A percentile compares a stretch with the other conserved stretches of the same genome.
Conservation (phyloP, 2,888 invertebrate species). For the Drosophila testacea region DNA sequence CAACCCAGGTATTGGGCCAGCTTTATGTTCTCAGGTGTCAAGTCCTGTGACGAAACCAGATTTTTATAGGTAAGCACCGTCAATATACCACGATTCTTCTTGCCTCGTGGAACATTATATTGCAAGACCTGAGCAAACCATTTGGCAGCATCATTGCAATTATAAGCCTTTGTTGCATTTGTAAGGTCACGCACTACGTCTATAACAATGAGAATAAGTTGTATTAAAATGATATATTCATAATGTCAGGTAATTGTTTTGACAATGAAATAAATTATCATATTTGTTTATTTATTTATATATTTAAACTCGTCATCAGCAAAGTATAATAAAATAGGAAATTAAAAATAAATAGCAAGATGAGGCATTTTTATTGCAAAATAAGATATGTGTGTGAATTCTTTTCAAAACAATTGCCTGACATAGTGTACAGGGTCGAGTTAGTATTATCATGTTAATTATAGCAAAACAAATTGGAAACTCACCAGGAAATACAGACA, state of each 20-base stretch:
- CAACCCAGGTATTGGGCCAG: slow-evolving; percentile 95
- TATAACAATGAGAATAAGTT: slow-evolving; percentile 19
- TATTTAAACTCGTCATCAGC: too few species aligned
- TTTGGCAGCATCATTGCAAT: slow-evolving; percentile 92
- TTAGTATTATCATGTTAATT: slow-evolving; percentile 71
- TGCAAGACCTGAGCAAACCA: slow-evolving; percentile 93
- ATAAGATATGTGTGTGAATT: too few species aligned
- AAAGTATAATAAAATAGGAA: too few species aligned
- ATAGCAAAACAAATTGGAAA: slow-evolving; percentile 2
- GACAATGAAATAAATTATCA: too few species aligned
- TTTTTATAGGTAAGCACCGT: slow-evolving; percentile 91
- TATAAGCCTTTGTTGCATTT: slow-evolving; percentile 90
- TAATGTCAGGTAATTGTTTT: too few species aligned
- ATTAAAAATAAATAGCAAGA: too few species aligned
- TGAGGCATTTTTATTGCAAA: too few species aligned
- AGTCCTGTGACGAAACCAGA: slow-evolving; percentile 88
- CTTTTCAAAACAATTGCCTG: too few species aligned
- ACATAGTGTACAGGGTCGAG: not conserved
- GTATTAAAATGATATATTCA: not conserved
- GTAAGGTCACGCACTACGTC: slow-evolving; percentile 94
- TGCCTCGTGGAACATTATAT: slow-evolving; percentile 96
- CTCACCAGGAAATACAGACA: slow-evolving; percentile 91
- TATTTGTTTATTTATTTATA: too few species aligned
- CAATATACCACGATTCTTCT: slow-evolving; percentile 92
- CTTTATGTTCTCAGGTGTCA: slow-evolving; percentile 91